Evolutionary conservation across 2,797 vertebrate species (phyloP), one percentile per base, ranked within the genome.

Genomic region (Nyctalus aviator): DNA sequence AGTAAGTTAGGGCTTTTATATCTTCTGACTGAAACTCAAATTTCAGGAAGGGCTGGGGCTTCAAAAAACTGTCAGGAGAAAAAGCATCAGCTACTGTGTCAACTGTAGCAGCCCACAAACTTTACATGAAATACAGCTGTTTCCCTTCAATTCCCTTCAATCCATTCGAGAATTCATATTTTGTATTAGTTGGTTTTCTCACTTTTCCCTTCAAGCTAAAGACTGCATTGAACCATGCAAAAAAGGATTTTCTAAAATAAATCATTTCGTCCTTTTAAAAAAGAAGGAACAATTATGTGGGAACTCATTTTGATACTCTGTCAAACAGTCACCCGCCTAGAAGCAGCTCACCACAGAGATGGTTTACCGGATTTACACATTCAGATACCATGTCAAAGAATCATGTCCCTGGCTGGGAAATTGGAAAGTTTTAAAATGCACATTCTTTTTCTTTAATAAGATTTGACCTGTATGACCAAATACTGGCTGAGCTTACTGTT

Each of bases 371-470:
- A 57, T 68, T 95, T 89, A 71, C 0, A 15, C 10, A 37, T 57
- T 91, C 37, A 68, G 77, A 27, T 59, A 68, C 2, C 55, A 4
- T 76, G 21, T 57, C 35, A 71, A 71, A 46, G 23, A 90, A 76
- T 37, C 55, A n/a, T 30, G 41, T 20, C 13, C 75, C 27, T 44
- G 10, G 18, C 44, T 82, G 18, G 75, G 44, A 71, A 87, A 89
- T 0, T 59, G 17, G 64, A 91, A 91, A 90, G 37, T 41, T 94
- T 91, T 93, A 84, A 94, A 93, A 94, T 78, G 32, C 66, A 90
- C 88, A 93, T 92, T 83, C 7, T 62, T 92, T 90, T 64, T 84
- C 82, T 95, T 90, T 77, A 69, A 8, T n/a, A 81, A 46, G 6
- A 88, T 84, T 81, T 95, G 77, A 88, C 53, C 25, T 50, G 10